Evolutionary conservation across 2,797 vertebrate species (phyloP).

Genomic region (Lacerta viridis): DNA sequence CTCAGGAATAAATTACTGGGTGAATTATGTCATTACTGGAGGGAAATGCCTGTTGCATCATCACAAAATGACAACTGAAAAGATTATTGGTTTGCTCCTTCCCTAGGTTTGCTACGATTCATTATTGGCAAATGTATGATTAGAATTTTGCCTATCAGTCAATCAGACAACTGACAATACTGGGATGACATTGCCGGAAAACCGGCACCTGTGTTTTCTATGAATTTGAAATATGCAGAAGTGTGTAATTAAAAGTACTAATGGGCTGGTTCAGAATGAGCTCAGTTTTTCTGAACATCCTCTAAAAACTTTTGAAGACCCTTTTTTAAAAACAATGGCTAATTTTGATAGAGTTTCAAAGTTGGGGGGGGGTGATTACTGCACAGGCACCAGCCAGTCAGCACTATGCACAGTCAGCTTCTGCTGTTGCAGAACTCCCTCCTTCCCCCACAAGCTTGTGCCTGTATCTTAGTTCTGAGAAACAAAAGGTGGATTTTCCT

Average conservation of each 20-base stretch:
- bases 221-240: too few species aligned
- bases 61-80: neutral
- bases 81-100: neutral
- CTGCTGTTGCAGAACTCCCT: neutral
- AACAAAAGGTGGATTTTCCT: neutral
- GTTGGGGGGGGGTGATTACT: neutral
- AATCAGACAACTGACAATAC: neutral
- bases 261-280: neutral
- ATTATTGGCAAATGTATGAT: too few species aligned
- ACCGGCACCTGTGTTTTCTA: neutral
- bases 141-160: too few species aligned
- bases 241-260: too few species aligned
- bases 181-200: neutral
- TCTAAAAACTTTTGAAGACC: neutral
- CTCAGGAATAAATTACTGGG: neutral
- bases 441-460: neutral
- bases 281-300: neutral
- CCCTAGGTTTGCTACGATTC: too few species aligned
- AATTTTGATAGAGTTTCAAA: neutral
- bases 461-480: neutral
- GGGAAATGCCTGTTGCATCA: neutral
- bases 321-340: neutral
- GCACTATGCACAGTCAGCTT: neutral
- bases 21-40: neutral
- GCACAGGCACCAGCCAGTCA: neutral